Conservation (phyloP, 2,888 invertebrate genomes). For the Eristalis arbustorum region DNA sequence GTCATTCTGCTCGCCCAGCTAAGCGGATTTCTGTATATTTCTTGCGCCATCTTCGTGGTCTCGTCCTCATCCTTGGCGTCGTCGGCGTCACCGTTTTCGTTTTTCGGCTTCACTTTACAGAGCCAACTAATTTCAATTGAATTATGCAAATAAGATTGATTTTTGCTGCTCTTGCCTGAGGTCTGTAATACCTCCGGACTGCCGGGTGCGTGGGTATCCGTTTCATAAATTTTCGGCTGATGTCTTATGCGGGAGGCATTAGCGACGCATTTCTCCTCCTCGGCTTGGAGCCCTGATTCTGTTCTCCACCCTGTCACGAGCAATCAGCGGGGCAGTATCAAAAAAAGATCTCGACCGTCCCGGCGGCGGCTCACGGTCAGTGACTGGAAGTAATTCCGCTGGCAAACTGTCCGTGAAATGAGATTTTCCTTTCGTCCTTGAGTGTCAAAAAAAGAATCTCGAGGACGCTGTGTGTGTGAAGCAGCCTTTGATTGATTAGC, state of each 20-base stretch:
- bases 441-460: neutral
- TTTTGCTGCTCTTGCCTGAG: constrained; percentile 51
- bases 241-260: neutral
- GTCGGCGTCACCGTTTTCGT: neutral
- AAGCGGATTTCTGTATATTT: constrained; percentile 58
- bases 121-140: constrained; percentile 70
- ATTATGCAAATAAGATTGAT: constrained; percentile 71
- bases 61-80: neutral
- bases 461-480: neutral
- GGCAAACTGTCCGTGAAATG: neutral
- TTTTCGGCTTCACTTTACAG: neutral
- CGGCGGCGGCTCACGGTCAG: neutral
- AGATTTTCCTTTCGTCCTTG: neutral
- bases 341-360: neutral
- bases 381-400: neutral
- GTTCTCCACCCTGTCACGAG: neutral
- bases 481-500: constrained; percentile 26
- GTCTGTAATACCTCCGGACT: constrained; percentile 11
- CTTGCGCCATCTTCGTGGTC: neutral
- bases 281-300: neutral
- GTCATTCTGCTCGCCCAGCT: constrained; percentile 27
- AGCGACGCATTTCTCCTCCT: neutral
- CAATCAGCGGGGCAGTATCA: neutral
- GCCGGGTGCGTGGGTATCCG: constrained; percentile 18
- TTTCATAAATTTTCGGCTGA: neutral